Base-by-base conservation (phyloP, 2,888 invertebrate species). In the Pristionchus japonicus region DNA sequence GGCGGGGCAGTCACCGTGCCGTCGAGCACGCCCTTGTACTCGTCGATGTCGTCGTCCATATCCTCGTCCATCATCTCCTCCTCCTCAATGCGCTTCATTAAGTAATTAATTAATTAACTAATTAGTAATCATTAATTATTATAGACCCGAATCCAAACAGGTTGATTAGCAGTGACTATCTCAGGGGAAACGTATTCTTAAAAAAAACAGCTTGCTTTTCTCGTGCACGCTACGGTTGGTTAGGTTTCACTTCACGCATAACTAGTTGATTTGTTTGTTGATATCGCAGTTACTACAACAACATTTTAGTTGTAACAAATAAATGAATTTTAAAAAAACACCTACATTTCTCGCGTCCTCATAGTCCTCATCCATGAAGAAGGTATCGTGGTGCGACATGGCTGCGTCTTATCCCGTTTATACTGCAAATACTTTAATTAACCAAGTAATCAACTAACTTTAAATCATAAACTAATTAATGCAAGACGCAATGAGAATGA, bases 1-100 rank as follows among this genome's bases (percentile, higher is more conserved):
- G 94, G 93, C 57, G 93, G 92, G 37, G 91, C 93, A 27, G 91
- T 89, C 82, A 94, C 94, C 82, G 91, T 89, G 23, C 94, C 97
- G 96, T 97, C 97, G 92, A 96, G 96, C 95, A 97, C 97, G 95
- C 97, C 97, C 95, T 96, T 96, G 96, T 98, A 98, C 95, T 98
- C 97, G 93, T 97, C 97, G 37, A 89, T 86, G 84, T 93, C 93
- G 88, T 95, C 96, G 94, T 97, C 97, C 95, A 97, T 96, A 15
- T 92, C 91, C 82, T 94, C 94, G 43, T 87, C 87, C 67, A 86
- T 86, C 86, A 86, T 49, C 23, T 49, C 86, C 34, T 70, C 86
- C 67, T 86, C 31, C 61, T 52, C 17, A n/a, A 52, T 27, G 23
- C 23, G 23, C 23, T 57, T 57, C 9, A 23, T 57, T 57, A 57